Evolutionary conservation across 2,888 invertebrate species (phyloP).

Genomic region (Pollenia griseotomentosa): DNA sequence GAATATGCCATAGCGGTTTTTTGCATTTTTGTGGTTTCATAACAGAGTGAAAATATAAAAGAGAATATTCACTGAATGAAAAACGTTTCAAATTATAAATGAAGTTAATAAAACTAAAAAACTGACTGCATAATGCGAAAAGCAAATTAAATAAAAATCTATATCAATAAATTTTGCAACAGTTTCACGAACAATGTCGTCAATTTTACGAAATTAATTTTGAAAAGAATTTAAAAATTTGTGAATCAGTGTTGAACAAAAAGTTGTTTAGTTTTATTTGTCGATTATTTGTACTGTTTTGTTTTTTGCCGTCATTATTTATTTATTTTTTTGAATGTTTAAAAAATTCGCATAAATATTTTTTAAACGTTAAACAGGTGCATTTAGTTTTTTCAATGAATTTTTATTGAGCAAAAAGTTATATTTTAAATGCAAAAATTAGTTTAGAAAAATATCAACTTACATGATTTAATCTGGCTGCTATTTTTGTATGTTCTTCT

Average conservation of each 20-base stretch:
- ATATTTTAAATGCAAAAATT: slow-evolving; percentile 10
- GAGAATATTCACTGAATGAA: slow-evolving; percentile 18
- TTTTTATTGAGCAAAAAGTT: not conserved
- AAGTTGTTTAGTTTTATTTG: slow-evolving; percentile 44
- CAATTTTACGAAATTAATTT: slow-evolving; percentile 20
- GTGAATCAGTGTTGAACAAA: slow-evolving; percentile 5
- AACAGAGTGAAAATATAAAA: slow-evolving; percentile 4
- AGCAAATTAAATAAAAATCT: slow-evolving; percentile 1
- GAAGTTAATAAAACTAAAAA: slow-evolving; percentile 2
- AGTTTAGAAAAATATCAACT: slow-evolving; percentile 79
- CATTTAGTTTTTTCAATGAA: slow-evolving; percentile 19
- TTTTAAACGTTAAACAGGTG: slow-evolving; percentile 53
- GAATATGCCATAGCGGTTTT: not conserved
- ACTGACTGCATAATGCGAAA: not conserved
- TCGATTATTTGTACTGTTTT: slow-evolving; percentile 31
- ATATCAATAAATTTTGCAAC: not conserved
- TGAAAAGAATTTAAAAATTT: slow-evolving; percentile 51
- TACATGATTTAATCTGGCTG: slow-evolving; percentile 92
- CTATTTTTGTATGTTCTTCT: slow-evolving; percentile 94
- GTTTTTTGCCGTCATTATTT: not conserved
- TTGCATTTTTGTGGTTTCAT: slow-evolving; percentile 56
- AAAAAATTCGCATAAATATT: slow-evolving; percentile 42
- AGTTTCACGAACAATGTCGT: not conserved
- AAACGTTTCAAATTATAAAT: not conserved
- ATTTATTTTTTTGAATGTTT: slow-evolving; percentile 35